Evolutionary conservation across 2,888 invertebrate species (phyloP), one percentile per base, ranked within the genome.

Genomic region (Augiades crinisus): DNA sequence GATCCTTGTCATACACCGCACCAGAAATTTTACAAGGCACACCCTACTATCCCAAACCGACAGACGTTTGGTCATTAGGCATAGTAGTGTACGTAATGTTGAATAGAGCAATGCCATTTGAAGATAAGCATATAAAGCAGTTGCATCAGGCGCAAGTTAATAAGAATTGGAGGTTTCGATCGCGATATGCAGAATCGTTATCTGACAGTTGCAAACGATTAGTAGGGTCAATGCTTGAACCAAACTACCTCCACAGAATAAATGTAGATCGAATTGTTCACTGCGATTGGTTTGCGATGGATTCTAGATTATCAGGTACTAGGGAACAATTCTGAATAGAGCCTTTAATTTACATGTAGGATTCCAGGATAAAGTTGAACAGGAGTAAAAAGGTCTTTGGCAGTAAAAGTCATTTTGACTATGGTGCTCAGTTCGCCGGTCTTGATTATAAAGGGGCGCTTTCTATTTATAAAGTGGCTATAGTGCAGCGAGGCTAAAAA

Each of bases 1-100:
- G 96, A 0, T 96, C 96, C 0, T 81, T 96, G 12, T 95, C 96
- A 0, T 97, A 97, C 68, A 96, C 95, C 0, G 95, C 97, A 0
- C 96, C 97, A 0, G 97, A 97, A 82, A 94, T 97, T 54, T 83
- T 97, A n/a, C 91, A 93, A 59, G 95, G 95, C 0, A 82, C 91
- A 2, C 93, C 94, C 0, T 95, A 95, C 68, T 91, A 90, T 61
- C 94, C 95, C 0, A 94, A 94, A 78, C 90, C 92, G 3, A 91
- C 94, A 0, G 97, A 97, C 69, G 79, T 95, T 17, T 97, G 96
- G 96, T 95, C 95, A 0, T 80, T 95, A 24, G 96, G 94, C 0
- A 90, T 95, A 2, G 93, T 97, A 3, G 82, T 96, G 0, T 97
- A 94, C 71, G 95, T 96, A 8, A 94, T 96, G 93, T 70, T 95